phyloP scores from a whole-genome alignment of 2,888 invertebrate species.

The Agrotis segetum region DNA sequence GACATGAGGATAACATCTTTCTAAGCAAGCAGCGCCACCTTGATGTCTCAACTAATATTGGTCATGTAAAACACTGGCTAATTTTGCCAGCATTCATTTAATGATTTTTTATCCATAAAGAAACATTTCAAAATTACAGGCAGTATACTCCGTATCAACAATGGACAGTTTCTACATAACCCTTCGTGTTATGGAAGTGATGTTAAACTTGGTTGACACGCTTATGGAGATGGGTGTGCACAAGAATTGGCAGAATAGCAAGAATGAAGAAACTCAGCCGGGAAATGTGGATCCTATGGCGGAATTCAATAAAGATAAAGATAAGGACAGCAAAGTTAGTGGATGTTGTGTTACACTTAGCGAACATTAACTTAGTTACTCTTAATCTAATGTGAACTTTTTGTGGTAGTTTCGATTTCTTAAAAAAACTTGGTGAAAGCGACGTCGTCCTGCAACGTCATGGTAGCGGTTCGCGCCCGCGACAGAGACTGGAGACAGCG shows the following conservation, averaged over 20 bases:
- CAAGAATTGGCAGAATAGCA: slow-evolving; percentile 88
- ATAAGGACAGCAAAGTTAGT: slow-evolving; percentile 85
- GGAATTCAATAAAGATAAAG: slow-evolving; percentile 85
- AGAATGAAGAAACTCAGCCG: slow-evolving; percentile 82
- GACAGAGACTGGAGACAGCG: no score
- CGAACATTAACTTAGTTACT: no score
- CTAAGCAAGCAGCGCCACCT: no score
- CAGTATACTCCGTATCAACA: slow-evolving; percentile 96
- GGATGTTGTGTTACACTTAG: background rate
- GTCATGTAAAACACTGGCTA: no score
- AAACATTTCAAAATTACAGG: slow-evolving; percentile 86
- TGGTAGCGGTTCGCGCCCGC: no score
- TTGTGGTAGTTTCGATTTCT: no score
- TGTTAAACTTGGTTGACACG: slow-evolving; percentile 97
- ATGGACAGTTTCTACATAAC: slow-evolving; percentile 96
- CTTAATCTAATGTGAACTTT: no score
- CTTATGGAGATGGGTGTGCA: slow-evolving; percentile 97
- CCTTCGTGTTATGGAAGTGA: slow-evolving; percentile 97
- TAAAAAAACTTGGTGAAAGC: no score
- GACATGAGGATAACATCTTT: no score
- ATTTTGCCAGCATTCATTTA: no score
- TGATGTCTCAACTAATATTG: no score
- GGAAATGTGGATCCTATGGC: slow-evolving; percentile 80
- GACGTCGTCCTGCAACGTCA: no score
- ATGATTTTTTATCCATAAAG: background rate